Percentiles rank a stretch among this genome's conserved stretches.
phyloP scores from a whole-genome alignment of 2,797 vertebrate genomes.

The Lindbergichthys nudifrons region DNA sequence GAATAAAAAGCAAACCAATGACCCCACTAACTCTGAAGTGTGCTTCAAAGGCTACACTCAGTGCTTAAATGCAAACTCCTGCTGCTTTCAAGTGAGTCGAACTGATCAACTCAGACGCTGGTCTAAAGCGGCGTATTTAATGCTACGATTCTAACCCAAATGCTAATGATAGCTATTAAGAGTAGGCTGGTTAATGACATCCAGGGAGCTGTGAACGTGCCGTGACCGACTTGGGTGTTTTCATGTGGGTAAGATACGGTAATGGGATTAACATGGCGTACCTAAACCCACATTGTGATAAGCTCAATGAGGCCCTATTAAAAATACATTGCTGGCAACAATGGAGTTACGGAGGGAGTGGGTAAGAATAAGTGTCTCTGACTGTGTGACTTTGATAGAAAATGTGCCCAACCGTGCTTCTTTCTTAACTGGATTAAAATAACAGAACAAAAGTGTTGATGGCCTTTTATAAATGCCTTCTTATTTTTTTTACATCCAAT shows the following conservation, averaged over 20 bases:
- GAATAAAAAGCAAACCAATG: constrained; percentile 39
- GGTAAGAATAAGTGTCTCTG: constrained; percentile 35
- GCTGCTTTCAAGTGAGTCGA: constrained; percentile 57
- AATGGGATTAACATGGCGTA: constrained; percentile 83
- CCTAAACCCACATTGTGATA: constrained; percentile 84
- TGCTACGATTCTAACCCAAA: constrained; percentile 71
- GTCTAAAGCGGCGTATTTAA: constrained; percentile 64
- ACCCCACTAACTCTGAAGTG: constrained; percentile 44
- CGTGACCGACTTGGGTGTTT: constrained; percentile 77
- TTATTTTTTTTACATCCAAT: not conserved
- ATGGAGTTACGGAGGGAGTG: constrained; percentile 40
- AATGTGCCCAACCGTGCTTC: constrained; percentile 34
- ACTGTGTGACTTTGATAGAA: constrained; percentile 40
- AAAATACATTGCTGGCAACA: constrained; percentile 74
- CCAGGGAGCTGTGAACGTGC: constrained; percentile 67
- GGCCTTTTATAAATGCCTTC: constrained; percentile 3
- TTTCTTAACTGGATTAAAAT: constrained; percentile 18
- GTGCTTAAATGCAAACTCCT: constrained; percentile 49
- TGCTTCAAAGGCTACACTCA: constrained; percentile 40
- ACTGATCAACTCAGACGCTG: constrained; percentile 57
- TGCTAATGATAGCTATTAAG: constrained; percentile 80
- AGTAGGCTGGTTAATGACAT: constrained; percentile 73
- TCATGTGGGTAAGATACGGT: constrained; percentile 69
- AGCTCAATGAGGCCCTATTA: constrained; percentile 76
- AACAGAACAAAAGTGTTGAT: not conserved